phyloP scores from a whole-genome alignment of 2,797 vertebrate genomes.

The Sciaenops ocellatus region DNA sequence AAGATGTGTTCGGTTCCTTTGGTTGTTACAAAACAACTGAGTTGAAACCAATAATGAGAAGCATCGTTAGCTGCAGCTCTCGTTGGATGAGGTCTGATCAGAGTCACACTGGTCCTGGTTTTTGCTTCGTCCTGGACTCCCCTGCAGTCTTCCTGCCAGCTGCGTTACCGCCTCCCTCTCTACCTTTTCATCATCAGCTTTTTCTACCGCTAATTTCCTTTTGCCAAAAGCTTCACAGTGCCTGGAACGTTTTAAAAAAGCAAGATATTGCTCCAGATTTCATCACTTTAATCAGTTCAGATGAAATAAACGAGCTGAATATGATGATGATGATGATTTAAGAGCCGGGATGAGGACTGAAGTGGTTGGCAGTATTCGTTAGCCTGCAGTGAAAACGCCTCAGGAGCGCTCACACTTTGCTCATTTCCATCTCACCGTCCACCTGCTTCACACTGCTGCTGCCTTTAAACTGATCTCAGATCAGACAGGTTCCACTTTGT shows the following conservation, averaged over 20 bases:
- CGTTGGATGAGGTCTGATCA: not conserved
- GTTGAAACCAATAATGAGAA: no score
- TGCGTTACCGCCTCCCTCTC: conserved; percentile 48
- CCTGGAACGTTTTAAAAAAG: conserved; percentile 46
- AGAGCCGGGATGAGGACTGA: conserved; percentile 24
- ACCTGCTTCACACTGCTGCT: conserved; percentile 12
- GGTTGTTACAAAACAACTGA: no score
- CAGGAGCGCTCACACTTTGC: conserved; percentile 32
- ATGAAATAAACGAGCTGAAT: conserved; percentile 68
- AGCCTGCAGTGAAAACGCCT: conserved; percentile 55
- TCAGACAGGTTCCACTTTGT: not conserved
- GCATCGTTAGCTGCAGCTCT: not conserved
- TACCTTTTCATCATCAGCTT: conserved; percentile 69
- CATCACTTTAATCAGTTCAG: conserved; percentile 75
- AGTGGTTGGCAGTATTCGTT: conserved; percentile 31
- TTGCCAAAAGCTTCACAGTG: conserved; percentile 56
- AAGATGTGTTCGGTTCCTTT: no score
- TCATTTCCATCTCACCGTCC: conserved; percentile 33
- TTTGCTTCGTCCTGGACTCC: not conserved
- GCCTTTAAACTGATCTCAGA: conserved; percentile 3
- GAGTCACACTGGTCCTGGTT: not conserved
- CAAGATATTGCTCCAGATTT: conserved; percentile 70
- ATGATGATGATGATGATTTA: conserved; percentile 53
- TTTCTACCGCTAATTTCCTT: conserved; percentile 46
- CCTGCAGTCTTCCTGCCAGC: conserved; percentile 29